A percentile compares a stretch with the other conserved stretches of the same genome.
These are phyloP conservation scores for Misgurnus mizolepis DNA, from an alignment of 2,113 vertebrate genomes.

Conservation along the genomic window DNA sequence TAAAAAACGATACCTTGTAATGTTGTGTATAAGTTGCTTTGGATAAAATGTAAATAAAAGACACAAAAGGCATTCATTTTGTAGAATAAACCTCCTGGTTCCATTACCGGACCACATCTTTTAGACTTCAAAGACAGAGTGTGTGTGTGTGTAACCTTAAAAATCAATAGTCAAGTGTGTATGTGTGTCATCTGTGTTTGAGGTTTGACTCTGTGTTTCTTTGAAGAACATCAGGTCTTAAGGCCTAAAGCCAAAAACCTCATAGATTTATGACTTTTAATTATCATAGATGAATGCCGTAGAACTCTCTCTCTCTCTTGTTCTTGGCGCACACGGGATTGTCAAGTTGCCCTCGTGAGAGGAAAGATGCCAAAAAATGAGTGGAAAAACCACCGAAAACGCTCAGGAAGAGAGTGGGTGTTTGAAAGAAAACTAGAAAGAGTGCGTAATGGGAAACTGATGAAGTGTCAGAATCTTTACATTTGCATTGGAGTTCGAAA, in stretches of 20 bases:
- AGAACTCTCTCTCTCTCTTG: constrained; percentile 25
- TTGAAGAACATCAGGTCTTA: constrained; percentile 38
- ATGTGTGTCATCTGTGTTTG: constrained; percentile 35
- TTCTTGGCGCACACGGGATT: constrained; percentile 43
- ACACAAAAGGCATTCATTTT: no score
- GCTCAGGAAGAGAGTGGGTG: not conserved
- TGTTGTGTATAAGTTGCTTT: no score
- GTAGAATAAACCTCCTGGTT: not conserved
- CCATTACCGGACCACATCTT: constrained; percentile 5
- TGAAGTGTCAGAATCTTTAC: constrained; percentile 1
- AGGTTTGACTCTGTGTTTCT: constrained; percentile 35
- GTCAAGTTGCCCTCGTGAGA: constrained; percentile 44
- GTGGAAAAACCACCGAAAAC: constrained; percentile 16
- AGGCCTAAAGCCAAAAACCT: constrained; percentile 35
- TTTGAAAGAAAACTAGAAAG: constrained; percentile 14
- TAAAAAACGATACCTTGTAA: no score
- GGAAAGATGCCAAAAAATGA: constrained; percentile 26
- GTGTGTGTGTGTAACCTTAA: constrained; percentile 10
- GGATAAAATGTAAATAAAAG: no score
- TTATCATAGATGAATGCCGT: constrained; percentile 48
- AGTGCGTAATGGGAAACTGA: not conserved
- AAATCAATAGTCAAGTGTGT: constrained; percentile 10
- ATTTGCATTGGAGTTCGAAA: not conserved
- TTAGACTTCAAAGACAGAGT: constrained; percentile 10
- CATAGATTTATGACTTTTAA: constrained; percentile 55